Evolutionary conservation across 2,888 invertebrate genomes (phyloP).

Genomic region (Agrochola litura): DNA sequence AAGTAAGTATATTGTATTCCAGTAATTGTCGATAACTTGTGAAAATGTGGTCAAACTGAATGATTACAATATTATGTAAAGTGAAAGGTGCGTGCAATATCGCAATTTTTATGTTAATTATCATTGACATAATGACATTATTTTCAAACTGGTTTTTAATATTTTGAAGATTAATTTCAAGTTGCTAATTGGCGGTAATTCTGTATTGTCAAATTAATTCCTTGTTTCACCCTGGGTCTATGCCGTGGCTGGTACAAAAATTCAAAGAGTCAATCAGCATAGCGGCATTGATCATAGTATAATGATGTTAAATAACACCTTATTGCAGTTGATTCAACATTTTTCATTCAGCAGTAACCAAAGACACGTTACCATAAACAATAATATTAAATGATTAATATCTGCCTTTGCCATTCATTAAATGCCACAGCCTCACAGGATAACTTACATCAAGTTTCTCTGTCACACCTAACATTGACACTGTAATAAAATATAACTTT

Average conservation of each 20-base stretch:
- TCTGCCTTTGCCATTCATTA: not conserved
- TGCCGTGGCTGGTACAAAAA: not conserved
- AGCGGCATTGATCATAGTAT: not conserved
- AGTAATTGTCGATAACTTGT: constrained; percentile 19
- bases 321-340: not conserved
- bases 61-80: constrained; percentile 54
- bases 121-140: constrained; percentile 17
- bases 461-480: constrained; percentile 43
- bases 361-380: not conserved
- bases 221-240: not conserved
- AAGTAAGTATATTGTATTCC: constrained; percentile 28
- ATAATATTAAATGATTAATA: not conserved
- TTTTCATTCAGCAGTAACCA: not conserved
- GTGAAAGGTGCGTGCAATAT: constrained; percentile 56
- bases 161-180: constrained; percentile 8
- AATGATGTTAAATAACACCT: not conserved
- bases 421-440: constrained; percentile 10
- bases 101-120: constrained; percentile 39
- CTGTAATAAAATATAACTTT: constrained; percentile 71
- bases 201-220: not conserved
- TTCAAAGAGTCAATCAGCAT: not conserved
- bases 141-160: constrained; percentile 8
- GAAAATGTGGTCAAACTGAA: constrained; percentile 38
- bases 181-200: not conserved
- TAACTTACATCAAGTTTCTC: constrained; percentile 55